Base-by-base conservation (phyloP, 2,113 vertebrate genomes). In the Dromaius novaehollandiae region DNA sequence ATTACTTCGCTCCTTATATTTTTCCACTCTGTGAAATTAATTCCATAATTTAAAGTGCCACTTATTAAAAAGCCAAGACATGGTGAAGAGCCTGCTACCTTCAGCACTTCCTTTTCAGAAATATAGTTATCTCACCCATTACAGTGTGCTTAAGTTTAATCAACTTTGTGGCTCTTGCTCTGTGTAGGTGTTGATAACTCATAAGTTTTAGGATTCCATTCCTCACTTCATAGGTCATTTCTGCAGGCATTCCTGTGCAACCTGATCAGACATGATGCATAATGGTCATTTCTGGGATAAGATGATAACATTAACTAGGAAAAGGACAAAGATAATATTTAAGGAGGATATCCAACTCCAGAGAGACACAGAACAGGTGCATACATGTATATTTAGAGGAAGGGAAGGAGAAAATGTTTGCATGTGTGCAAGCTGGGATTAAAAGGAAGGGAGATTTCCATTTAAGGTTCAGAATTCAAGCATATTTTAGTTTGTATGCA, bases 71-170 rank as follows among this genome's bases (percentile, higher is more conserved):
- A 88, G 77, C 88, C 80, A 96, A 94, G 88, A 89, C 70, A 90
- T 11, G 40, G 78, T 95, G 84, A 96, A 94, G 82, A 95, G 60
- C 73, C 65, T 91, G 81, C 91, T 89, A 94, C 60, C 65, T 83
- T 91, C 86, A 83, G 87, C 79, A 65, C 61, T 86, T 95, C 86
- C 86, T 92, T 86, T 71, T 79, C 53, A 92, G 84, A 95, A 95
- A 84, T 61, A 82, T 5, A 97, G 84, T 65, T 77, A 96, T 96
- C 96, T 95, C 78, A 92, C 93, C 71, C 91, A 83, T 93, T 76
- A 95, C 71, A 88, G 95, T 78, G 70, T 81, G 86, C 76, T 96
- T 93, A 88, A 89, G 95, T 96, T 95, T 95, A 95, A 97, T 91
- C 95, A 97, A 71, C 15, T 1, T 63, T 81, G 85, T 58, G 42